These are phyloP conservation scores for Ciconia stormi DNA, from an alignment of 2,113 vertebrate genomes.

Conservation along the genomic window DNA sequence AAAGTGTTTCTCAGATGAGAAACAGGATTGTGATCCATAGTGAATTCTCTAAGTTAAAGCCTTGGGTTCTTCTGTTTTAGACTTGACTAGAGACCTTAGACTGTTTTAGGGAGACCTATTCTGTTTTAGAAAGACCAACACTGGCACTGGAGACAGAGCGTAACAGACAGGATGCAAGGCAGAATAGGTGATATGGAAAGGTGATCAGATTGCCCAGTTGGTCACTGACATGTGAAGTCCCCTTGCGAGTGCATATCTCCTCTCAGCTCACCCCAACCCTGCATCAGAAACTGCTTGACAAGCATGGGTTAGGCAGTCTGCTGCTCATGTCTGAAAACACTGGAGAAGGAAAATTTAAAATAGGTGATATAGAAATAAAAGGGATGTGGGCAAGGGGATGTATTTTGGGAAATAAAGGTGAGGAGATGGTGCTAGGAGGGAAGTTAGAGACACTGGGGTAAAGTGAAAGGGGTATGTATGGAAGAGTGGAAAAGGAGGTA, in stretches of 20 bases:
- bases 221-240: not conserved
- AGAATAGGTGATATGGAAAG: not conserved
- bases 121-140: not conserved
- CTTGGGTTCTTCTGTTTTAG: not conserved
- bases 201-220: not conserved
- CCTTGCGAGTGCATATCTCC: not conserved
- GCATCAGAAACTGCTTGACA: not conserved
- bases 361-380: not conserved
- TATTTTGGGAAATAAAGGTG: not conserved
- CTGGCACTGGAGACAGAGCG: not conserved
- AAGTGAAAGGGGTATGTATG: not conserved
- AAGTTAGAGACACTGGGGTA: not conserved
- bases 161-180: not conserved
- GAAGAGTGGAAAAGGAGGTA: not conserved
- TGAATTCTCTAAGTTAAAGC: not conserved
- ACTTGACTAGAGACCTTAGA: not conserved
- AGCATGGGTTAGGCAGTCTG: not conserved
- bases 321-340: not conserved
- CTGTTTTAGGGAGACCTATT: not conserved
- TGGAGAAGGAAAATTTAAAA: not conserved
- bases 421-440: not conserved
- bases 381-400: not conserved
- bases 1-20: not conserved
- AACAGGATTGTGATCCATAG: not conserved
- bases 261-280: not conserved